Evolutionary conservation across 2,888 invertebrate genomes (phyloP).

Genomic region (Oxytorus armatus): DNA sequence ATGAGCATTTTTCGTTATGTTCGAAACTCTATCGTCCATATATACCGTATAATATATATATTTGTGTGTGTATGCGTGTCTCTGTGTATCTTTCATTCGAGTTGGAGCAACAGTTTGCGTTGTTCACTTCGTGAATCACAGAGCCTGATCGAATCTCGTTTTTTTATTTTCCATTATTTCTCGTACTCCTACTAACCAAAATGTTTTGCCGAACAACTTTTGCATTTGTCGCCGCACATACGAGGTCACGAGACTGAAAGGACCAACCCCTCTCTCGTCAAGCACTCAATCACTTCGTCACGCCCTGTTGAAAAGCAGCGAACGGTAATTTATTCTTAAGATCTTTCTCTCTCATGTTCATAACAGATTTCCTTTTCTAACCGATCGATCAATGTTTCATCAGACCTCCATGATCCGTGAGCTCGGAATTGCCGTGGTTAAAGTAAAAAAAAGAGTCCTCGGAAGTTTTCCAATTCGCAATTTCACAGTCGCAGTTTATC

Average conservation of each 20-base stretch:
- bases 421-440: background rate
- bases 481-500: conserved; percentile 11
- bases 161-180: conserved; percentile 20
- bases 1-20: conserved; percentile 20
- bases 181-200: background rate
- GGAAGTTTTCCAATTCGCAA: conserved; percentile 49
- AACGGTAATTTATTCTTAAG: conserved; percentile 33
- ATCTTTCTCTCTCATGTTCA: background rate
- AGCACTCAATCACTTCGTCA: conserved; percentile 31
- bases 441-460: conserved; percentile 23
- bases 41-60: background rate
- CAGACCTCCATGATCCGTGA: conserved; percentile 14
- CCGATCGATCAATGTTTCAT: conserved; percentile 43
- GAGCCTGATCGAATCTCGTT: background rate
- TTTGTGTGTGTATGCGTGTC: no score
- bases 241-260: background rate
- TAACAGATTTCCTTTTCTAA: conserved; percentile 27
- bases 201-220: conserved; percentile 3
- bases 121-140: conserved; percentile 12
- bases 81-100: conserved; percentile 4
- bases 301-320: conserved; percentile 11
- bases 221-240: background rate
- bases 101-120: conserved; percentile 50
- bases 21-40: conserved; percentile 4
- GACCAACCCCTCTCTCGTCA: background rate